Evolutionary conservation across 2,888 invertebrate species (phyloP), one percentile per base, ranked within the genome.

Genomic region (Odontomyia ornata): DNA sequence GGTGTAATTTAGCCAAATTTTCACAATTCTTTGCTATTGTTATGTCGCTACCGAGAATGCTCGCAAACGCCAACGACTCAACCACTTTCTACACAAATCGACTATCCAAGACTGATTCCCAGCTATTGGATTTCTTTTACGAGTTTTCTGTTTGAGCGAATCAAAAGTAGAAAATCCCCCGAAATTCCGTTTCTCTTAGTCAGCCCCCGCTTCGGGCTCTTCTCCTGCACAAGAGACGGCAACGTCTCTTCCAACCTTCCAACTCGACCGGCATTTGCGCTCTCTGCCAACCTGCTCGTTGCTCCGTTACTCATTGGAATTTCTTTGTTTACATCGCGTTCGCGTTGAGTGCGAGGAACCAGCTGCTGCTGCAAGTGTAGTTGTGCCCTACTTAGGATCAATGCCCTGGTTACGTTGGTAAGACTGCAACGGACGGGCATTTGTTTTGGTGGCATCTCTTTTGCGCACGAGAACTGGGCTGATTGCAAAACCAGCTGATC

Each of bases 31-130:
- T 60, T 52, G 52, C 52, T 52, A 52, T 60, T 60, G 69, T 30
- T 57, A 9, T 73, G 30, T 73, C 73, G 73, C 60, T 73, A 60
- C 73, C 73, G 73, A 73, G 36, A 36, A 28, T 13, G 60, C 9
- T 25, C 73, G 23, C 73, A 73, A 57, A 47, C 25, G 43, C 69
- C 46, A 46, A 3, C 57, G 52, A 43, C 0, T 30, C 13, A 18
- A 72, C 56, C 72, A 72, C 72, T 72, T 72, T 30, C 82, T 84
- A 84, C 84, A 84, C 84, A 83, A 83, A 84, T 84, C 83, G 83
- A 82, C 84, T 84, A 83, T 86, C 83, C 85, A 85, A 84, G 85
- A 86, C 85, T 86, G 84, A 84, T 77, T 72, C 60, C 77, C 52
- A 43, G 60, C 64, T 4, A 67, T 67, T 46, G 30, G 30, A 72